phyloP scores from a whole-genome alignment of 2,888 invertebrate genomes.

The Pedicia rivosa region DNA sequence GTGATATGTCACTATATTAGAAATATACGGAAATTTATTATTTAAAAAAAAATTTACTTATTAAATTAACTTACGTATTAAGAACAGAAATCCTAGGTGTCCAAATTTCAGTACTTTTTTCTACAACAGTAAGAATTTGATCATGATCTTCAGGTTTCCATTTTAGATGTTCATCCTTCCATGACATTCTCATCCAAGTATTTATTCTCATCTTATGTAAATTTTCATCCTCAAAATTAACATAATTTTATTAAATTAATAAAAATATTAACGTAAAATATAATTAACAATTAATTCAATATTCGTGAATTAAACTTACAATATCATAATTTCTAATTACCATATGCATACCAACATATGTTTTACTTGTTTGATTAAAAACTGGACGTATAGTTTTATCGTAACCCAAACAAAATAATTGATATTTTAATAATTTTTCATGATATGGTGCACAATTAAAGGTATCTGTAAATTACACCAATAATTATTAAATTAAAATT shows the following conservation, averaged over 20 bases:
- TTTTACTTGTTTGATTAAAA: no score
- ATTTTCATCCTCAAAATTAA: slow-evolving; percentile 18
- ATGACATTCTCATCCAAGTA: slow-evolving; percentile 38
- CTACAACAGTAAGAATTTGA: slow-evolving; percentile 40
- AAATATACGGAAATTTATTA: not conserved
- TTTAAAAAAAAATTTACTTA: not conserved
- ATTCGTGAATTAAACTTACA: no score
- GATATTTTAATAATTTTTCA: slow-evolving; percentile 35
- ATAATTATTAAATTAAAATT: no score
- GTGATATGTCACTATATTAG: slow-evolving; percentile 6
- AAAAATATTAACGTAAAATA: slow-evolving; percentile 15
- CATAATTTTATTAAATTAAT: not conserved
- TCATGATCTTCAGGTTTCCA: slow-evolving; percentile 57
- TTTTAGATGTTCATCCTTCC: slow-evolving; percentile 51
- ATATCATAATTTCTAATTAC: slow-evolving; percentile 16
- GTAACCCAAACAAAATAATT: slow-evolving; percentile 40
- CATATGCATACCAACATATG: no score
- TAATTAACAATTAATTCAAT: no score
- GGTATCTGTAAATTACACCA: no score
- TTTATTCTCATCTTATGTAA: slow-evolving; percentile 31
- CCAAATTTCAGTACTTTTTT: slow-evolving; percentile 58
- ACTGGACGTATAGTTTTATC: slow-evolving; percentile 34
- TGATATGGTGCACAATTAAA: no score
- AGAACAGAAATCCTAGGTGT: slow-evolving; percentile 58
- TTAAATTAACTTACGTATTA: slow-evolving; percentile 47